Percentiles rank a stretch among this genome's conserved stretches.
These are phyloP conservation scores for Griposia aprilina DNA, from an alignment of 2,888 invertebrate genomes.

Conservation along the genomic window DNA sequence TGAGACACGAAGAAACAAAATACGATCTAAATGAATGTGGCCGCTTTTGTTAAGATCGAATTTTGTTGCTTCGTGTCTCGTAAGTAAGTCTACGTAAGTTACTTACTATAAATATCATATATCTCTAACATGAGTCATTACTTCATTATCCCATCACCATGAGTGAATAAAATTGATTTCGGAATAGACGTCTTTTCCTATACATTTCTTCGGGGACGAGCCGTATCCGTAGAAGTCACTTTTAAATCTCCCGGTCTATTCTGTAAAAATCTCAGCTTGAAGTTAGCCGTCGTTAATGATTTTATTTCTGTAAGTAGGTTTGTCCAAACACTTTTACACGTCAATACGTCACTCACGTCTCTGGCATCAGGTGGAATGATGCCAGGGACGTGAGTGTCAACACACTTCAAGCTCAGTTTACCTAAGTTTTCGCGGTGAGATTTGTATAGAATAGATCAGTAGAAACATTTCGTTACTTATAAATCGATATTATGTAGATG, in stretches of 20 bases:
- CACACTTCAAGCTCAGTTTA: background rate
- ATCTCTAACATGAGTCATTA: constrained; percentile 16
- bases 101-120: background rate
- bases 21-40: too few species aligned
- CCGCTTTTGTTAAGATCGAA: too few species aligned
- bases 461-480: background rate
- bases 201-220: too few species aligned
- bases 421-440: background rate
- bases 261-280: background rate
- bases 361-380: too few species aligned
- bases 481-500: background rate
- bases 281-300: background rate
- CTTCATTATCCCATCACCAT: background rate
- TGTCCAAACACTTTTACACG: too few species aligned
- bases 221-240: background rate
- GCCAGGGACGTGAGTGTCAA: background rate
- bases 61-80: too few species aligned
- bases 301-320: too few species aligned
- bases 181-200: background rate
- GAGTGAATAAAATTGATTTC: background rate
- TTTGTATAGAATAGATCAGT: background rate
- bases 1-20: too few species aligned
- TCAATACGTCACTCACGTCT: too few species aligned
- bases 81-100: constrained; percentile 18
- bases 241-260: background rate